phyloP scores from a whole-genome alignment of 2,113 vertebrate genomes.

The Oncorhynchus gorbuscha region DNA sequence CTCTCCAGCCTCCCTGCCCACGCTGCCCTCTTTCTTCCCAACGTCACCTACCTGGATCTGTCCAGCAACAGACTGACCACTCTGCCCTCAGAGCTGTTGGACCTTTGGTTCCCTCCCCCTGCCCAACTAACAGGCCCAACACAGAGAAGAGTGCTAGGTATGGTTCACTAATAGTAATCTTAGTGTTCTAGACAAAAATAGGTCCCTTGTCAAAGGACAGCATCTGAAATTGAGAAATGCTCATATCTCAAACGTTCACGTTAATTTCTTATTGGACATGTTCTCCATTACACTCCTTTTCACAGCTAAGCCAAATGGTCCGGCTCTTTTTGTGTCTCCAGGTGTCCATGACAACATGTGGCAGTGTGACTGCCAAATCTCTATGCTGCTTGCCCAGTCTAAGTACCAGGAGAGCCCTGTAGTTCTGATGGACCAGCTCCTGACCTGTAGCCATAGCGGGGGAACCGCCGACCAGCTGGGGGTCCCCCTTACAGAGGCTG shows the following conservation, averaged over 20 bases:
- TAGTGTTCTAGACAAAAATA: no score
- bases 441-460: slow-evolving; percentile 77
- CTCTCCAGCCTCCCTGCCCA: slow-evolving; percentile 79
- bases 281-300: no score
- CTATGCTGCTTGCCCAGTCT: slow-evolving; percentile 82
- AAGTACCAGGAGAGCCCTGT: slow-evolving; percentile 73
- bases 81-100: slow-evolving; percentile 58
- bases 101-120: slow-evolving; percentile 65
- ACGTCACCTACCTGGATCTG: slow-evolving; percentile 87
- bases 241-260: no score
- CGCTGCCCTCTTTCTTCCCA: slow-evolving; percentile 77
- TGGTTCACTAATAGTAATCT: background rate
- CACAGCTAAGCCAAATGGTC: background rate
- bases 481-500: slow-evolving; percentile 76
- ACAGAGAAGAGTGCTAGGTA: slow-evolving; percentile 60
- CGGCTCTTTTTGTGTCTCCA: slow-evolving; percentile 42
- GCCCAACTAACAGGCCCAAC: slow-evolving; percentile 28
- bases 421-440: slow-evolving; percentile 80
- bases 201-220: no score
- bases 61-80: slow-evolving; percentile 84
- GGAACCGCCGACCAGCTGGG: slow-evolving; percentile 72
- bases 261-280: no score
- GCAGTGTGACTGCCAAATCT: slow-evolving; percentile 91
- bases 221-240: no score
- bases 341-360: slow-evolving; percentile 95